Evolutionary conservation across 1,140 invertebrate genomes (phyloP), one percentile per base, ranked within the genome.

Genomic region (Camponotus floridanus): DNA sequence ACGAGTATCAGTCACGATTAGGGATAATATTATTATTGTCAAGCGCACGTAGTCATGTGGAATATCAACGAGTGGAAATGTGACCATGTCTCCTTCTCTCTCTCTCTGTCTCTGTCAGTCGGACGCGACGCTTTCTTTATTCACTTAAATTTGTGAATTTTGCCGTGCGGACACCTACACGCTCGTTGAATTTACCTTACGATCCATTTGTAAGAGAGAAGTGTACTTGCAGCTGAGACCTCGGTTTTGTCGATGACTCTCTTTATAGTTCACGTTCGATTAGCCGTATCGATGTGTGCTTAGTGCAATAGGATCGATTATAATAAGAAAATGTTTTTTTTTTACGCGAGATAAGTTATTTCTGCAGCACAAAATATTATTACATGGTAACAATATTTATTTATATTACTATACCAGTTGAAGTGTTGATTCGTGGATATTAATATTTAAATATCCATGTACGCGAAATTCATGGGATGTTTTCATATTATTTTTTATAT

Each of bases 1-100:
- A 83, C 21, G 79, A 83, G 55, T 33, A 62, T 45, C 39, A 42
- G 51, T 62, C 79, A 74, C 68, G 68, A 83, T 83, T 74, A 74
- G 39, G 55, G n/a, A 83, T 48, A 83, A 83, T 83, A 83, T 83
- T 83, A 74, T 83, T 74, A 83, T 62, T 83, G 68, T 83, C 68
- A 61, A 74, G 79, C 55, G 55, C 59, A n/a, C 67, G 79, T 26
- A 55, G 18, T 51, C 48, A 18, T 51, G 15, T 51, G 65, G 76
- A 74, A 74, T 57, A 83, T 83, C 26, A 55, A 9, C 64, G 65
- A 57, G 65, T 70, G 65, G 78, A 57, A 59, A 80, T 33, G 65
- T 59, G 65, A 70, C 64, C 26, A 26, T 26, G 0, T 26, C 26
- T 26, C n/a, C n/a, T n/a, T n/a, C 1, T 26, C 26, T 26, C 26